A percentile compares a stretch with the other conserved stretches of the same genome.
Evolutionary conservation across 2,888 invertebrate genomes (phyloP).

Genomic region (Taphrorychus bicolor): DNA sequence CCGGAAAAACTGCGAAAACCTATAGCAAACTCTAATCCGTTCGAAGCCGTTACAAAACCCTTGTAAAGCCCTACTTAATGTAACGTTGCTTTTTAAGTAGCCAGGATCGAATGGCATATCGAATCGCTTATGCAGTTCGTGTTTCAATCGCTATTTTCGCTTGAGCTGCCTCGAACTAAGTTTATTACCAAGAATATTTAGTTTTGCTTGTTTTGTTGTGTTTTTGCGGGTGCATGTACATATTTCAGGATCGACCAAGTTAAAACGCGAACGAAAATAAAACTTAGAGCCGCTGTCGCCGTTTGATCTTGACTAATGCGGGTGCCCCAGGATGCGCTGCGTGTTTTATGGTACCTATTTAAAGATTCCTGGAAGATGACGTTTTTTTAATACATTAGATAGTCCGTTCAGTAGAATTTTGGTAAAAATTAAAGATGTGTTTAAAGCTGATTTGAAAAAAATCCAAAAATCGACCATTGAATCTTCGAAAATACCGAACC

Average conservation of each 20-base stretch:
- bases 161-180: not conserved
- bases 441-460: too few species aligned
- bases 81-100: slow-evolving; percentile 5
- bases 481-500: too few species aligned
- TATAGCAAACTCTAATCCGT: not conserved
- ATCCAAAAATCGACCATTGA: too few species aligned
- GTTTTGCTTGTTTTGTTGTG: not conserved
- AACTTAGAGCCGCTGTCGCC: not conserved
- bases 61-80: slow-evolving; percentile 6
- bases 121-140: not conserved
- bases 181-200: slow-evolving; percentile 9
- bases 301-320: not conserved
- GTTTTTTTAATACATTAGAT: too few species aligned
- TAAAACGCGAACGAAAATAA: not conserved
- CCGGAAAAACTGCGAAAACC: too few species aligned
- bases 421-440: too few species aligned
- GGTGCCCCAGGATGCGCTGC: too few species aligned
- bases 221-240: not conserved
- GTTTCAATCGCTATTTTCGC: slow-evolving; percentile 10
- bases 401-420: too few species aligned
- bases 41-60: not conserved
- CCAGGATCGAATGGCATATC: slow-evolving; percentile 2
- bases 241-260: not conserved
- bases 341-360: too few species aligned
- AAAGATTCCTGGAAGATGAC: too few species aligned